Evolutionary conservation across 2,888 invertebrate genomes (phyloP).

Genomic region (Scaptodrosophila latifasciaeformis): DNA sequence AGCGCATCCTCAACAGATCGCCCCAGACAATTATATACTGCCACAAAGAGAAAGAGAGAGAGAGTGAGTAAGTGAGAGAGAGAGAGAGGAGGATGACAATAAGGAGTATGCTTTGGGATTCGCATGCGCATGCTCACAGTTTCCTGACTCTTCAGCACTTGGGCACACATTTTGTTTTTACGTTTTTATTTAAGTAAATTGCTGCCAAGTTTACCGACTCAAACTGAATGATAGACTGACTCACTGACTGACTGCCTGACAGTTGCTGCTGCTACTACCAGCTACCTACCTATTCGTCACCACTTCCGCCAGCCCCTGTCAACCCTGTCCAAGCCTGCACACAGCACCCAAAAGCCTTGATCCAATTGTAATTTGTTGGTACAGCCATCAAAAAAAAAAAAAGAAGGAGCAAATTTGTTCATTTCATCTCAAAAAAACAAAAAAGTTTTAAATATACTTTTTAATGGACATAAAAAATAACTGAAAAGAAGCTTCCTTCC

Average conservation of each 20-base stretch:
- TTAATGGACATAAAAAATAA: no score
- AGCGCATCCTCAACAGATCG: constrained; percentile 47
- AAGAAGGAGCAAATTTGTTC: no score
- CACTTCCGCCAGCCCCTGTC: not conserved
- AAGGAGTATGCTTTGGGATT: no score
- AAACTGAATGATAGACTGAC: constrained; percentile 68
- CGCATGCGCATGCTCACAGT: constrained; percentile 20
- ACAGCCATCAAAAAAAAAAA: not conserved
- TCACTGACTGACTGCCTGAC: constrained; percentile 56
- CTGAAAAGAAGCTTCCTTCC: no score
- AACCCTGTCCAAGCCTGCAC: not conserved
- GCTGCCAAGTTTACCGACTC: constrained; percentile 67
- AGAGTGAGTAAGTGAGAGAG: no score
- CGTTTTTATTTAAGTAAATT: constrained; percentile 70
- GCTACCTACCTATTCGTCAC: not conserved
- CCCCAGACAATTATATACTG: constrained; percentile 64
- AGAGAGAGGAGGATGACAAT: no score
- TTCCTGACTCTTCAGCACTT: constrained; percentile 38
- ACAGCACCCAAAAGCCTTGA: no score
- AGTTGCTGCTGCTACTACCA: constrained; percentile 29
- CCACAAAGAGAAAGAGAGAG: no score
- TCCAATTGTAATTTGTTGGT: constrained; percentile 42
- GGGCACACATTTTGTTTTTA: constrained; percentile 50
- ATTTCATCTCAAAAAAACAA: no score
- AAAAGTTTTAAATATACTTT: no score